Evolutionary conservation across 2,113 vertebrate species (phyloP).

Genomic region (Labeo rohita): DNA sequence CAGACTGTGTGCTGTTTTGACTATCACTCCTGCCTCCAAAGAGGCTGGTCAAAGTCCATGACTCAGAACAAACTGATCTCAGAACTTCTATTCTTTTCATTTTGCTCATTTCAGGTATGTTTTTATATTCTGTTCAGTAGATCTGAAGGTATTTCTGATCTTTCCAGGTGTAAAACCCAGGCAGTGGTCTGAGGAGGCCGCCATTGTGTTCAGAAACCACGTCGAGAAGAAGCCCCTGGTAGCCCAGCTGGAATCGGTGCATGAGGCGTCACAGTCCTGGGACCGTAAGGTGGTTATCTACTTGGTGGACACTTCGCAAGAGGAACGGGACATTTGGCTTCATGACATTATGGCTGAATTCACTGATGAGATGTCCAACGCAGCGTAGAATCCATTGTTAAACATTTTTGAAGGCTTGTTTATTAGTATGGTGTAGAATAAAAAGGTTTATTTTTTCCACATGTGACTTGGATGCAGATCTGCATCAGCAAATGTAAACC

Average conservation of each 20-base stretch:
- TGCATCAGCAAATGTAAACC: background rate
- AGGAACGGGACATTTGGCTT: slow-evolving; percentile 92
- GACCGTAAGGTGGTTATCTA: slow-evolving; percentile 88
- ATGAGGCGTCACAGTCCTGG: slow-evolving; percentile 84
- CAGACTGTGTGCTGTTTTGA: background rate
- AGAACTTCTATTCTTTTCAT: background rate
- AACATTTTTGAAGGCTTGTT: background rate
- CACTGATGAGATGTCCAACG: slow-evolving; percentile 74
- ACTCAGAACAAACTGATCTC: background rate
- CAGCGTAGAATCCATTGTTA: slow-evolving; percentile 56
- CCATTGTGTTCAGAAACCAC: slow-evolving; percentile 95
- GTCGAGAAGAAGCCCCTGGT: slow-evolving; percentile 96
- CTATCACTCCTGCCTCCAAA: background rate
- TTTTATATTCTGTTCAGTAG: background rate
- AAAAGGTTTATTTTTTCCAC: background rate
- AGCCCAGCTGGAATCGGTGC: slow-evolving; percentile 85
- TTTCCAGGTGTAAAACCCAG: slow-evolving; percentile 82
- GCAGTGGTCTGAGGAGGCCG: slow-evolving; percentile 95
- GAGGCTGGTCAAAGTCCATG: background rate
- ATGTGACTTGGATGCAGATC: slow-evolving; percentile 11
- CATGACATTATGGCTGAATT: slow-evolving; percentile 95
- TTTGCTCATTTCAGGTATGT: background rate
- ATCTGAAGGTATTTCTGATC: background rate
- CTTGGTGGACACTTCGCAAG: slow-evolving; percentile 91
- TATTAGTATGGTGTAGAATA: slow-evolving; percentile 6